Evolutionary conservation across 1,140 invertebrate species (phyloP).

Genomic region (roundworm (Caenorhabditis elegans)): WBcel235 BX284602.5:8604001-8604500

Average conservation of each 20-base stretch:
- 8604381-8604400: constrained; percentile 56
- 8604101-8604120: constrained; percentile 68
- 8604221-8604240: constrained; percentile 89
- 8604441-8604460: not conserved
- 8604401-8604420: constrained; percentile 96
- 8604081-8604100: constrained; percentile 99
- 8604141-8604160: constrained; percentile 76
- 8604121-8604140: not conserved
- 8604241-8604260: constrained; percentile 90
- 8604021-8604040: constrained; percentile 88
- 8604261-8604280: constrained; percentile 98
- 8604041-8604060: constrained; percentile 88
- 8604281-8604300: constrained; percentile 83
- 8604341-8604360: constrained; percentile 96
- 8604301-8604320: constrained; percentile 64
- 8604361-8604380: constrained; percentile 97
- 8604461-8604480: constrained; percentile 75
- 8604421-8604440: constrained; percentile 76
- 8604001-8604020: constrained; percentile 83
- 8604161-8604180: constrained; percentile 97
- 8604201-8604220: not conserved
- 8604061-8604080: constrained; percentile 95
- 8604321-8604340: constrained; percentile 97
- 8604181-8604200: constrained; percentile 73
- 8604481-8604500: constrained; percentile 97